Base-by-base conservation (phyloP, 2,888 invertebrate species). In the Aphidius colemani region DNA sequence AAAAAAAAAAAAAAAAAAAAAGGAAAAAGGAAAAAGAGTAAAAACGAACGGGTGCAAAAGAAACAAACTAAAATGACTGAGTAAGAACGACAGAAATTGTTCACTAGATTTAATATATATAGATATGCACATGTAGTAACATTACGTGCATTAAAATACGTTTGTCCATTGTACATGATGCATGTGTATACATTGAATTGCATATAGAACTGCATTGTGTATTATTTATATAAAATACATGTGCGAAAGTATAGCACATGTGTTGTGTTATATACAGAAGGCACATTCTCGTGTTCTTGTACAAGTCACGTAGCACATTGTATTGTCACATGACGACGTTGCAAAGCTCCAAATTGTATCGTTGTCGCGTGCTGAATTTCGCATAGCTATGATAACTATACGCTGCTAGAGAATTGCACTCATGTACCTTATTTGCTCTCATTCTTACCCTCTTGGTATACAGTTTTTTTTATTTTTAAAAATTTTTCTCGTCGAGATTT, bases 261-360 rank as follows among this genome's bases (percentile, higher is more conserved):
- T 61, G 65, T 55, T 50, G 63, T 63, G 65, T 51, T 41, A 50
- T 64, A 62, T 64, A 72, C 65, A 65, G 67, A 30, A 69, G 67
- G 66, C 63, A 69, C 69, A 69, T 71, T 68, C 65, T 63, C 59
- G 67, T 63, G 63, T 67, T 65, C 62, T 65, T 66, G 66, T 70
- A 67, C 69, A 70, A 69, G 72, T 74, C 79, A 78, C 79, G 79
- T 78, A 77, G 68, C 67, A 71, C 69, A 67, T 69, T 66, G 69
- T 67, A 69, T 78, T 78, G 79, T 79, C 79, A 76, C 76, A 75
- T 75, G 76, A 76, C 75, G 68, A 65, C 70, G 73, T 72, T 71
- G 75, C 72, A 73, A 74, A 73, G 72, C 75, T 74, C 75, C 75
- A 79, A 79, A 79, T 80, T 79, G 77, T 76, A 76, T 78, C 75